Evolutionary conservation across 2,797 vertebrate species (phyloP), one percentile per base, ranked within the genome.

Genomic region (Arrhamphus sclerolepis): DNA sequence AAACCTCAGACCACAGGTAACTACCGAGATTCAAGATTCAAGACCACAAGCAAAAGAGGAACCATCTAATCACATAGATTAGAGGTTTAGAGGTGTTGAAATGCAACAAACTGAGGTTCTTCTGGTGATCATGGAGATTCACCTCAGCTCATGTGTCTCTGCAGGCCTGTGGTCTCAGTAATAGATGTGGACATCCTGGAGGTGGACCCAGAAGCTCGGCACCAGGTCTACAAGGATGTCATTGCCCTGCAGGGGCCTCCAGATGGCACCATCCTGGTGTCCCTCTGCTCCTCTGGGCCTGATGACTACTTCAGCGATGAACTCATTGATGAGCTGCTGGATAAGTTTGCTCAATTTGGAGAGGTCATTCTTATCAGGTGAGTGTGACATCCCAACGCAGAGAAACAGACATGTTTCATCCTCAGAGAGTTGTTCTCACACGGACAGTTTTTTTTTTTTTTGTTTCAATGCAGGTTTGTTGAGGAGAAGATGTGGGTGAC

Each of bases 401-500:
- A 69, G 9, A 57, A 16, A 60, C 17, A 18, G 8, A 20, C 19
- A 7, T n/a, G 5, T 1, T 0, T 63, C 7, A 21, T 6, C 7
- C n/a, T 3, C 13, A 70, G 40, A 52, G 16, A 1, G 16, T 26
- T n/a, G 0, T 7, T 47, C 38, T n/a, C 18, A 2, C 17, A 50
- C 40, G 73, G 28, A 72, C 16, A 0, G 43, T 71, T 11, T 41
- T 44, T 54, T 16, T 65, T 69, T 39, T 0, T 67, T 66, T 17
- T 39, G 59, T 65, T 19, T 70, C 58, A 46, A 1, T 72, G 39
- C 84, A 99, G 97, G 85, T 99, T 99, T 62, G 96, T 99, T 8
- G 97, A 98, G 85, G 96, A 98, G 90, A 98, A 97, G 91, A 99
- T 99, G 97, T 99, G 97, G 97, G 96, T 99, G 70, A 99, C 98